phyloP scores from a whole-genome alignment of 2,888 invertebrate genomes.

The Chamaedrilus cognettii region DNA sequence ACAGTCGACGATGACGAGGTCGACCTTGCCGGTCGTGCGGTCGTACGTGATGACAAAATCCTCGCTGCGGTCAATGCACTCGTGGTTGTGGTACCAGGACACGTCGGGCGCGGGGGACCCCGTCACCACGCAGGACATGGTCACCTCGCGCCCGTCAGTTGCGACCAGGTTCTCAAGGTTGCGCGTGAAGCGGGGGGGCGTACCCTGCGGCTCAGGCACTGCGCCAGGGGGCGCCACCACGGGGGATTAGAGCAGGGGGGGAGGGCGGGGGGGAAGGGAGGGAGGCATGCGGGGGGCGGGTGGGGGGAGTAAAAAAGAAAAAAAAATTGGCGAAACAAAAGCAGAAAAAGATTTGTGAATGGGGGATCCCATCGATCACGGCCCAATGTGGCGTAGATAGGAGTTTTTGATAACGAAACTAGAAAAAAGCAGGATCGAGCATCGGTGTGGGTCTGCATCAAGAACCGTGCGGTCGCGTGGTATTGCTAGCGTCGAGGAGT shows the following conservation, averaged over 20 bases:
- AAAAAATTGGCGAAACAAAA: background rate
- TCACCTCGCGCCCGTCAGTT: conserved; percentile 54
- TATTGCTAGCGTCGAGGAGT: too few relatives aligned
- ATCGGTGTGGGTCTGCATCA: too few relatives aligned
- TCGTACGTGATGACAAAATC: conserved; percentile 58
- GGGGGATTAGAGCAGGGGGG: too few relatives aligned
- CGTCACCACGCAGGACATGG: conserved; percentile 50
- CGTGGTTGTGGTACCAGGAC: conserved; percentile 58
- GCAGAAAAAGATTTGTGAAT: too few relatives aligned
- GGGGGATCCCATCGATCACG: too few relatives aligned
- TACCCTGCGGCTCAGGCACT: conserved; percentile 29
- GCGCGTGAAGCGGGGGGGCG: conserved; percentile 50
- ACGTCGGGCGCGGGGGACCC: conserved; percentile 55
- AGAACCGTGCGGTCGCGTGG: too few relatives aligned
- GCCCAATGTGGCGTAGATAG: too few relatives aligned
- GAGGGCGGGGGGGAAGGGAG: too few relatives aligned
- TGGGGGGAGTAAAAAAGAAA: background rate
- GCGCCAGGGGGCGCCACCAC: conserved; percentile 1
- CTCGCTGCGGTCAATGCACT: conserved; percentile 57
- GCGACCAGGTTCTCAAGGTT: conserved; percentile 40
- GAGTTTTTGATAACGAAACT: too few relatives aligned
- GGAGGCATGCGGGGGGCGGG: too few relatives aligned
- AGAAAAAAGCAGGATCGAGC: too few relatives aligned
- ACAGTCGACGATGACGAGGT: conserved; percentile 57
- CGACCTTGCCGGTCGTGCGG: conserved; percentile 52